phyloP scores from a whole-genome alignment of 1,140 invertebrate genomes.

The Pseudomyrmex sp. region DNA sequence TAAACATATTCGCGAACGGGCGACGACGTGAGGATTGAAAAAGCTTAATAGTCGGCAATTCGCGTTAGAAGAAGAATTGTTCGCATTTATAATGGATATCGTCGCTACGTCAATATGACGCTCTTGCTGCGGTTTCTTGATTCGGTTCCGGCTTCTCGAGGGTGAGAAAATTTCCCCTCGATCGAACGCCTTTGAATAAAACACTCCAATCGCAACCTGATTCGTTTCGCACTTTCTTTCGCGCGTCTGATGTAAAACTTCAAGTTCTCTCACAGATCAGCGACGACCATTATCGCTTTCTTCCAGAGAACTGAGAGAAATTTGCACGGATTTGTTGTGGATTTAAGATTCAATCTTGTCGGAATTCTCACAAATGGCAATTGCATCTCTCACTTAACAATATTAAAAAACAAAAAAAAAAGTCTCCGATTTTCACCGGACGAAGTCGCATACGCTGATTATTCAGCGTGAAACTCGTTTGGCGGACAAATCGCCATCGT shows the following conservation, averaged over 20 bases:
- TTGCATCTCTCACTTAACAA: background rate
- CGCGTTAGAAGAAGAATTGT: constrained; percentile 23
- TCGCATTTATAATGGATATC: constrained; percentile 71
- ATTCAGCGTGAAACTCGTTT: constrained; percentile 37
- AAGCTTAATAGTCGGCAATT: constrained; percentile 53
- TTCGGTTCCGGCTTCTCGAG: constrained; percentile 44
- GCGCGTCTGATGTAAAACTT: constrained; percentile 67
- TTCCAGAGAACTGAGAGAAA: constrained; percentile 11
- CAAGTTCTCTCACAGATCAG: constrained; percentile 59
- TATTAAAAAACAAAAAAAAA: background rate
- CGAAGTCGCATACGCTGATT: background rate
- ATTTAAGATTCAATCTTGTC: background rate
- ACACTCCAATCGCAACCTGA: constrained; percentile 66
- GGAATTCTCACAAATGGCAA: background rate
- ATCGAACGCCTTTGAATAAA: constrained; percentile 75
- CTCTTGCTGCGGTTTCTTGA: constrained; percentile 27
- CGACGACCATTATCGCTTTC: constrained; percentile 27
- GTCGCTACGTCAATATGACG: constrained; percentile 6
- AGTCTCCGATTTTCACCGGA: background rate
- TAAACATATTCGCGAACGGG: constrained; percentile 24
- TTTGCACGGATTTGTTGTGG: background rate
- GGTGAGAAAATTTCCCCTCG: constrained; percentile 63
- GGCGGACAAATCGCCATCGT: background rate
- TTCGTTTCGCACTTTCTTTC: constrained; percentile 63
- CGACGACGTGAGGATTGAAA: constrained; percentile 4